These are phyloP conservation scores for Torymus aiolomorphi DNA, from an alignment of 2,888 invertebrate species.

Conservation along the genomic window DNA sequence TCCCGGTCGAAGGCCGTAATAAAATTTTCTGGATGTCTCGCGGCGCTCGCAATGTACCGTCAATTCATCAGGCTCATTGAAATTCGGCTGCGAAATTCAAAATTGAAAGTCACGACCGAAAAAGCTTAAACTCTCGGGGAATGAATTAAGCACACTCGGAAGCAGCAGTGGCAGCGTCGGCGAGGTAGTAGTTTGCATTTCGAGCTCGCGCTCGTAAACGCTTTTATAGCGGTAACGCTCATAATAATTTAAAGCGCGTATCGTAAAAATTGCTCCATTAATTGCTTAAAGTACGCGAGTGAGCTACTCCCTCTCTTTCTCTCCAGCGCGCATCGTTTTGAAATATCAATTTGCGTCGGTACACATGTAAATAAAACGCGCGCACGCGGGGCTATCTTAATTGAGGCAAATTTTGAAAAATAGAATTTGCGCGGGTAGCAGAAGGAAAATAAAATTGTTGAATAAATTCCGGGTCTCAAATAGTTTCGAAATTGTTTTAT, in stretches of 20 bases:
- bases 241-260: constrained; percentile 38
- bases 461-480: too few relatives aligned
- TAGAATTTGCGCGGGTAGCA: too few relatives aligned
- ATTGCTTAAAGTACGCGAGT: constrained; percentile 16
- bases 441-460: too few relatives aligned
- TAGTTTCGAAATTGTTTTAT: too few relatives aligned
- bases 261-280: constrained; percentile 38
- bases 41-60: too few relatives aligned
- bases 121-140: background rate
- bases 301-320: background rate
- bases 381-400: too few relatives aligned
- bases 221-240: constrained; percentile 34
- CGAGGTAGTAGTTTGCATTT: constrained; percentile 20
- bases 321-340: background rate
- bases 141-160: constrained; percentile 17
- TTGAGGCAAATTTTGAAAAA: too few relatives aligned
- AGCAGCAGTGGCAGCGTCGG: too few relatives aligned
- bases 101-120: constrained; percentile 18
- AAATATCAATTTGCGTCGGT: constrained; percentile 27
- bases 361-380: background rate
- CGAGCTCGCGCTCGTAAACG: constrained; percentile 34
- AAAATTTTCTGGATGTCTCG: too few relatives aligned
- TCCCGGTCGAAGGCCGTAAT: too few relatives aligned
- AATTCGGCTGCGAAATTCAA: background rate
- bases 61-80: too few relatives aligned